These are phyloP conservation scores for Gambelia wislizenii DNA, from an alignment of 2,797 vertebrate genomes.

Conservation along the genomic window DNA sequence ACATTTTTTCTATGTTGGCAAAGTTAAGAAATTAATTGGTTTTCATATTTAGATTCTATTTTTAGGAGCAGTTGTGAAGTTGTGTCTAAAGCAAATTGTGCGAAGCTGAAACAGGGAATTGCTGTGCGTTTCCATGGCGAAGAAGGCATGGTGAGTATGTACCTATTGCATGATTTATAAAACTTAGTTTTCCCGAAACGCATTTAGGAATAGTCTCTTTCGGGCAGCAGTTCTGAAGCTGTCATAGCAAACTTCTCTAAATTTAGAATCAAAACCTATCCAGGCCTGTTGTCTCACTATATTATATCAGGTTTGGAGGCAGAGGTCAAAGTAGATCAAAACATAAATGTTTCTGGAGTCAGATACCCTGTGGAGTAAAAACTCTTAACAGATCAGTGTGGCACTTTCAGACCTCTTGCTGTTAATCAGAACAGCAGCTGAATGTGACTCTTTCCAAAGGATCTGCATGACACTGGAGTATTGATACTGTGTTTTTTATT, in stretches of 20 bases:
- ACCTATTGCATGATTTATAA: constrained; percentile 4
- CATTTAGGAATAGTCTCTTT: neutral
- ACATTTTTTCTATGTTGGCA: constrained; percentile 27
- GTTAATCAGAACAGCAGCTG: neutral
- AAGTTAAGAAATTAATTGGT: constrained; percentile 73
- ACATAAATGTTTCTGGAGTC: neutral
- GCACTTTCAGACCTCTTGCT: neutral
- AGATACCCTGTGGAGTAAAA: neutral
- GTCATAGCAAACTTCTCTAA: neutral
- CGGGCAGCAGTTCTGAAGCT: neutral
- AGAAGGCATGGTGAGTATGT: constrained; percentile 94
- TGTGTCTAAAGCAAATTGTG: constrained; percentile 96
- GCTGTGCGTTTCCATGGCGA: constrained; percentile 98
- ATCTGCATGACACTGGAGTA: neutral
- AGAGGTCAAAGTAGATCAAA: neutral
- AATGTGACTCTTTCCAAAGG: neutral
- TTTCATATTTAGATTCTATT: constrained; percentile 91
- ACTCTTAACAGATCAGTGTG: neutral
- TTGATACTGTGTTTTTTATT: neutral
- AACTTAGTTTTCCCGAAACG: constrained; percentile 18
- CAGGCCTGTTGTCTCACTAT: neutral
- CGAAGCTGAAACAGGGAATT: constrained; percentile 97
- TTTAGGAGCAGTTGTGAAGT: constrained; percentile 99
- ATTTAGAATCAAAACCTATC: neutral
- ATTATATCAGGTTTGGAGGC: neutral